Conservation (phyloP, 2,113 vertebrate genomes). For the Archilochus colubris region DNA sequence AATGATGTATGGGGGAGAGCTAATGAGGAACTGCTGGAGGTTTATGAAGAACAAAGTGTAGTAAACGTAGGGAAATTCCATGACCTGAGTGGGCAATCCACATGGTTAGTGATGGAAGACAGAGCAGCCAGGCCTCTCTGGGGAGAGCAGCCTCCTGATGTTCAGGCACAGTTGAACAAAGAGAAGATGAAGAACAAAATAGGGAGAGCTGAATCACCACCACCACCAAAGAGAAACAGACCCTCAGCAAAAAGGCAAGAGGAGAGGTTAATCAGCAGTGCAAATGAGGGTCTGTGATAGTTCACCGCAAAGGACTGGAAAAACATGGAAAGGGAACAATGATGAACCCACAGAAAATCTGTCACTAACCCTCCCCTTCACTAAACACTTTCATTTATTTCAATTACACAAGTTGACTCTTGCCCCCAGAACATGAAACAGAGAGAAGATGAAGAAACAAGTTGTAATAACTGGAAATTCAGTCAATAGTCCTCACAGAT, state of each 20-base stretch:
- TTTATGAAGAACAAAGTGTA: slow-evolving; percentile 24
- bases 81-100: slow-evolving; percentile 2
- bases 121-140: not conserved
- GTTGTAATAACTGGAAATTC: not conserved
- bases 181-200: not conserved
- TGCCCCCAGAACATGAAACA: not conserved
- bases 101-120: not conserved
- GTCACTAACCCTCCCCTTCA: not conserved
- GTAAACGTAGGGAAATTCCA: not conserved
- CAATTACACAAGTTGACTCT: not conserved
- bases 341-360: not conserved
- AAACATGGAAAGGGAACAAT: not conserved
- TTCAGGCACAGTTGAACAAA: not conserved
- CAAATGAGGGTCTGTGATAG: not conserved
- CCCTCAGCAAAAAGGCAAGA: not conserved
- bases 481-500: accelerated
- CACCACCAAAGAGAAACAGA: not conserved
- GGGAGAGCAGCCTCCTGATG: not conserved
- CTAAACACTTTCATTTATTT: not conserved
- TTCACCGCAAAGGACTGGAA: not conserved
- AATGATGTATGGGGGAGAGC: slow-evolving; percentile 13
- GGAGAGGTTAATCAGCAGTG: not conserved
- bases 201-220: not conserved
- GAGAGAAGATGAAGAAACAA: not conserved
- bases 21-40: slow-evolving; percentile 45